Conservation (phyloP, 2,888 invertebrate species). For the Eilema caniola region DNA sequence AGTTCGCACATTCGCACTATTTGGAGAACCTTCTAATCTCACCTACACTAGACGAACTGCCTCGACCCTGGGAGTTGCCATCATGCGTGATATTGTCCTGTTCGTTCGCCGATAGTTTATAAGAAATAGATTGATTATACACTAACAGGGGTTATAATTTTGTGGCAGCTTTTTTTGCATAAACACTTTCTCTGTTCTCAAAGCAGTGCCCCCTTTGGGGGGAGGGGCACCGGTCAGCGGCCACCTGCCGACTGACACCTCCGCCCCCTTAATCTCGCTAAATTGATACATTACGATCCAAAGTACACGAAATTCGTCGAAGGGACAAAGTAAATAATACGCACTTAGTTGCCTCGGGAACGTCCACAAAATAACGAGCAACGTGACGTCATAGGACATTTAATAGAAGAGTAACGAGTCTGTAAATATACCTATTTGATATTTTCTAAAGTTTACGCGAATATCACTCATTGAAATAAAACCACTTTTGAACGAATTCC, state of each 20-base stretch:
- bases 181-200: background rate
- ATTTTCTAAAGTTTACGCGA: too few relatives aligned
- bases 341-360: conserved; percentile 7
- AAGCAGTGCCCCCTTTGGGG: conserved; percentile 6
- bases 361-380: background rate
- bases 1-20: background rate
- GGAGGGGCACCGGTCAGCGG: conserved; percentile 15
- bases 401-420: background rate
- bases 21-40: background rate
- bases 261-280: background rate
- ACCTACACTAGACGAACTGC: too few relatives aligned
- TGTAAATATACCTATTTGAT: too few relatives aligned
- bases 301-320: conserved; percentile 5
- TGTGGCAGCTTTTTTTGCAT: background rate
- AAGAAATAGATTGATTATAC: too few relatives aligned
- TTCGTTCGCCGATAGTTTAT: background rate
- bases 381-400: background rate
- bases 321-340: conserved; percentile 11
- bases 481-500: too few relatives aligned
- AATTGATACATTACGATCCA: conserved; percentile 18
- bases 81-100: background rate
- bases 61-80: too few relatives aligned
- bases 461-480: too few relatives aligned
- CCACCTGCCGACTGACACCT: conserved; percentile 12
- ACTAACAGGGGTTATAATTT: background rate